Evolutionary conservation across 2,113 vertebrate species (phyloP).

Genomic region (Donacobius atricapilla): DNA sequence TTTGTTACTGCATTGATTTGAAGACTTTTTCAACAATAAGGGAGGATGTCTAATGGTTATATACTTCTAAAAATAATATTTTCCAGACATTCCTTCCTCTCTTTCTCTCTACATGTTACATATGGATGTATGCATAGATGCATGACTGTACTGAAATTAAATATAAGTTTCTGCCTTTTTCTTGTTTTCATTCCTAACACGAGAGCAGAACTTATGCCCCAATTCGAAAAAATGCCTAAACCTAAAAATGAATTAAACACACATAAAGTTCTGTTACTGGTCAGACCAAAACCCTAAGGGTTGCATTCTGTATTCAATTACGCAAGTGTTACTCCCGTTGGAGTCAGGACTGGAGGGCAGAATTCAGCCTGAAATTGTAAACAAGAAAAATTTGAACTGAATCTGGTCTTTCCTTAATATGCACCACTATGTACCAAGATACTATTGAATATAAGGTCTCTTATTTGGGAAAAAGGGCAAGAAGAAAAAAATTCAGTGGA

Average conservation of each 20-base stretch:
- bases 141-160: background rate
- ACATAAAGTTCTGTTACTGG: slow-evolving; percentile 41
- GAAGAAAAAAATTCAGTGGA: background rate
- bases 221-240: slow-evolving; percentile 45
- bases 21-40: slow-evolving; percentile 19
- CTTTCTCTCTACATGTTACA: background rate
- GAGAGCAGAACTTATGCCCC: slow-evolving; percentile 20
- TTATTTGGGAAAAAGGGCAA: slow-evolving; percentile 22
- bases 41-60: slow-evolving; percentile 24
- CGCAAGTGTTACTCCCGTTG: slow-evolving; percentile 35
- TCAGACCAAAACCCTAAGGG: slow-evolving; percentile 46
- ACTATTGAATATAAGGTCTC: background rate
- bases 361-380: slow-evolving; percentile 63
- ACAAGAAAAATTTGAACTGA: slow-evolving; percentile 48
- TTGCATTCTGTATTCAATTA: slow-evolving; percentile 62
- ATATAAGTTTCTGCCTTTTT: slow-evolving; percentile 12
- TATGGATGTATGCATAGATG: background rate
- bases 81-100: background rate
- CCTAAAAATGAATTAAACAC: slow-evolving; percentile 56
- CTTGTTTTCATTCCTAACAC: background rate
- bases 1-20: slow-evolving; percentile 33
- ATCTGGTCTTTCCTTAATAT: slow-evolving; percentile 14
- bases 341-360: slow-evolving; percentile 58
- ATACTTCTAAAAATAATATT: slow-evolving; percentile 25
- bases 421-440: background rate